phyloP scores from a whole-genome alignment of 2,888 invertebrate genomes.

The Cecidostiba fungosa region DNA sequence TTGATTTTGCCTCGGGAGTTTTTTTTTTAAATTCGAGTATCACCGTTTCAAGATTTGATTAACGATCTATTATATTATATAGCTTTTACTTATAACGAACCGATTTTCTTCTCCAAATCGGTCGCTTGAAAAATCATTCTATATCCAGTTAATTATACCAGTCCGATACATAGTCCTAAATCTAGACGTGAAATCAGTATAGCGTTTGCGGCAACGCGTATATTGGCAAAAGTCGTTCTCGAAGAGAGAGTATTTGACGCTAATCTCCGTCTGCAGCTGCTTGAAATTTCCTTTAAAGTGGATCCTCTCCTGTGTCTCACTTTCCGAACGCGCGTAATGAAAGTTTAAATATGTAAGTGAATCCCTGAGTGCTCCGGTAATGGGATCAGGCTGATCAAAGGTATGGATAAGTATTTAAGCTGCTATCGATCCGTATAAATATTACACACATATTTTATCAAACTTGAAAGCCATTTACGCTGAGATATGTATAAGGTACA shows the following conservation, averaged over 20 bases:
- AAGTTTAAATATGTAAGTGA: slow-evolving; percentile 2
- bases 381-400: slow-evolving; percentile 6
- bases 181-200: not conserved
- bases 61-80: not conserved
- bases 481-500: not conserved
- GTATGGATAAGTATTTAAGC: slow-evolving; percentile 1
- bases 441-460: not conserved
- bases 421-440: not conserved
- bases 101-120: not conserved
- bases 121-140: not conserved
- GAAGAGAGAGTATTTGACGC: not conserved
- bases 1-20: not conserved
- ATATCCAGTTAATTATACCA: not conserved
- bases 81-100: not conserved
- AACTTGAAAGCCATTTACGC: not conserved
- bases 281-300: not conserved
- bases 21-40: not conserved
- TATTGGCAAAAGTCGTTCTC: not conserved
- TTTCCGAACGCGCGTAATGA: not conserved
- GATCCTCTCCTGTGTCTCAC: not conserved
- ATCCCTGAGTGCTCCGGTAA: not conserved
- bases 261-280: not conserved
- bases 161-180: not conserved
- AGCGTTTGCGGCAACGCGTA: not conserved
- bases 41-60: not conserved